phyloP scores from a whole-genome alignment of 2,797 vertebrate species.

The Helarctos malayanus region DNA sequence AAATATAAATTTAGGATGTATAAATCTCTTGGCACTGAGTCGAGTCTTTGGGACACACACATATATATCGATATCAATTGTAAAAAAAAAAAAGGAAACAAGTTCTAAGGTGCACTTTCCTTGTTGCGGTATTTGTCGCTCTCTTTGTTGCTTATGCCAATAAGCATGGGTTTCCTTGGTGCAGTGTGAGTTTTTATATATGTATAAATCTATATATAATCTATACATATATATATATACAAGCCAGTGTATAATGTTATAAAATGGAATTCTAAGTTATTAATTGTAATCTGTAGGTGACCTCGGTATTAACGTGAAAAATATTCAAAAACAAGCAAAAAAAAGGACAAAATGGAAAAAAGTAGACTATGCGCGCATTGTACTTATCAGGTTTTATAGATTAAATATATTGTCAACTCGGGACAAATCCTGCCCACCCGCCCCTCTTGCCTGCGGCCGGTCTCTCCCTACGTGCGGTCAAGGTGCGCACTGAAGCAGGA shows the following conservation, averaged over 20 bases:
- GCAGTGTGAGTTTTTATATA: constrained; percentile 86
- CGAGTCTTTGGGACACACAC: constrained; percentile 79
- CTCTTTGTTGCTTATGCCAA: constrained; percentile 90
- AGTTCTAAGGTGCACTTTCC: constrained; percentile 89
- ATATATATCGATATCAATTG: constrained; percentile 74
- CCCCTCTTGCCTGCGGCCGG: constrained; percentile 69
- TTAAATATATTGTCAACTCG: constrained; percentile 88
- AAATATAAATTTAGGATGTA: constrained; percentile 84
- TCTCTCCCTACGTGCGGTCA: background rate
- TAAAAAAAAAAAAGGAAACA: constrained; percentile 74
- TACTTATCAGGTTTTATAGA: constrained; percentile 87
- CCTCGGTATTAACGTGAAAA: constrained; percentile 90
- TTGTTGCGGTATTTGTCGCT: constrained; percentile 89
- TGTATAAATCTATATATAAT: constrained; percentile 85
- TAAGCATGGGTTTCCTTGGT: constrained; percentile 89
- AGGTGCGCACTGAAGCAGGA: constrained; percentile 76
- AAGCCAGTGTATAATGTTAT: constrained; percentile 92
- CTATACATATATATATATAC: constrained; percentile 88
- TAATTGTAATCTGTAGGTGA: constrained; percentile 92
- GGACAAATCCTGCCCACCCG: constrained; percentile 87
- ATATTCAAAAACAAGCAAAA: constrained; percentile 75
- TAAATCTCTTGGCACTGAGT: constrained; percentile 83
- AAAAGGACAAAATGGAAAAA: constrained; percentile 75
- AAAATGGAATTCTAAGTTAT: constrained; percentile 95
- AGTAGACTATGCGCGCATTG: constrained; percentile 82